Percentiles rank a stretch among this genome's conserved stretches.
These are phyloP conservation scores for Lithophane semibrunnea DNA, from an alignment of 2,888 invertebrate genomes.

Conservation along the genomic window DNA sequence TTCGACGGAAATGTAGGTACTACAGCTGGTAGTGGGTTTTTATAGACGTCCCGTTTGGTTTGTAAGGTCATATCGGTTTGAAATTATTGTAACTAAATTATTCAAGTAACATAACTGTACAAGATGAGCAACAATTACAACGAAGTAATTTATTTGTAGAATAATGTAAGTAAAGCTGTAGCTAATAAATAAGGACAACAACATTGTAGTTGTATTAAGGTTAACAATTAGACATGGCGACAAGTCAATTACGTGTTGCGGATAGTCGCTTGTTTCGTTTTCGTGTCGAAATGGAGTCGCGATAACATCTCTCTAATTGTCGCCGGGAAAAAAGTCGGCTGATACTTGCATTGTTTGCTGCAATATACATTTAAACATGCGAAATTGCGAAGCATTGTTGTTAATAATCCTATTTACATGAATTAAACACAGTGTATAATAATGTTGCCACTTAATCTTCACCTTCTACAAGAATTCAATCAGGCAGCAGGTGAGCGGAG, in stretches of 20 bases:
- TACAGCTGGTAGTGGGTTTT: not conserved
- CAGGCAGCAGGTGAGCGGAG: conserved; percentile 28
- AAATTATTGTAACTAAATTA: not conserved
- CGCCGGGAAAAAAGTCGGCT: conserved; percentile 43
- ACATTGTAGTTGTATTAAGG: conserved; percentile 53
- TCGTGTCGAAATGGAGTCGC: conserved; percentile 56
- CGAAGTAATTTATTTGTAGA: conserved; percentile 6
- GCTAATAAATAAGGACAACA: not conserved
- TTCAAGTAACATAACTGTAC: not conserved
- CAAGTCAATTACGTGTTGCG: conserved; percentile 69
- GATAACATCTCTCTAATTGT: conserved; percentile 62
- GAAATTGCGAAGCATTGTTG: conserved; percentile 40
- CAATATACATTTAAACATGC: conserved; percentile 39
- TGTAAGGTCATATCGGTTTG: not conserved
- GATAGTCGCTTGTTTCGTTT: conserved; percentile 58
- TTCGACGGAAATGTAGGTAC: conserved; percentile 8
- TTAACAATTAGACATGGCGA: conserved; percentile 67
- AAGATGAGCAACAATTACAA: not conserved
- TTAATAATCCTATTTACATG: conserved; percentile 13
- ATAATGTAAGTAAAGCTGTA: conserved; percentile 9
- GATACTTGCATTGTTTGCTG: conserved; percentile 54
- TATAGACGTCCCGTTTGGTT: not conserved
- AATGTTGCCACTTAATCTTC: conserved; percentile 1
- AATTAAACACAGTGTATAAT: not conserved
- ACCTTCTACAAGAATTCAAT: conserved; percentile 30